phyloP scores from a whole-genome alignment of 1,140 invertebrate genomes.

The Tetraneura akinire region DNA sequence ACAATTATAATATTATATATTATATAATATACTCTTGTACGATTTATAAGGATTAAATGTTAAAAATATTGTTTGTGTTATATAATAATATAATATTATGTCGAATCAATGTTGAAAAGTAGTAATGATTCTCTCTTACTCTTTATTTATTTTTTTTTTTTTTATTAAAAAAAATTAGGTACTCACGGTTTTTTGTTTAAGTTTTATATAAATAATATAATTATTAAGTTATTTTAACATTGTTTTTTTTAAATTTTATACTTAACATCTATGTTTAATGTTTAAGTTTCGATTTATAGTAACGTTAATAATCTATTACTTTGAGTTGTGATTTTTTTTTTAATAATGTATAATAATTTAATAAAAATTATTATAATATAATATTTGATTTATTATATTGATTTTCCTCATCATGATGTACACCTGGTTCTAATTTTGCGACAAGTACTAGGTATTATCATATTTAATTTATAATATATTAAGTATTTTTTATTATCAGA shows the following conservation, averaged over 20 bases:
- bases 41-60: too few species aligned
- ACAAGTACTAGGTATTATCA: too few species aligned
- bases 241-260: slow-evolving; percentile 49
- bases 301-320: slow-evolving; percentile 29
- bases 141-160: not conserved
- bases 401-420: too few species aligned
- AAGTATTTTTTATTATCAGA: too few species aligned
- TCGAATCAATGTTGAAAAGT: not conserved
- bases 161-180: not conserved
- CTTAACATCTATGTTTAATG: slow-evolving; percentile 42
- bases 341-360: slow-evolving; percentile 28
- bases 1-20: too few species aligned
- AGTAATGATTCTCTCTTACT: not conserved
- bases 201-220: slow-evolving; percentile 32
- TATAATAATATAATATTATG: too few species aligned
- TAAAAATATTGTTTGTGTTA: too few species aligned
- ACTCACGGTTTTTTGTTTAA: slow-evolving; percentile 33
- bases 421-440: too few species aligned
- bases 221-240: slow-evolving; percentile 48
- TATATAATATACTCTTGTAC: too few species aligned
- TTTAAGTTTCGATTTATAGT: slow-evolving; percentile 46
- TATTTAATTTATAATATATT: too few species aligned
- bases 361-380: slow-evolving; percentile 21
- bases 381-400: too few species aligned
- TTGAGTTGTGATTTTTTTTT: slow-evolving; percentile 50